Evolutionary conservation across 2,888 invertebrate species (phyloP), one percentile per base, ranked within the genome.

Genomic region (Xanthia togata): DNA sequence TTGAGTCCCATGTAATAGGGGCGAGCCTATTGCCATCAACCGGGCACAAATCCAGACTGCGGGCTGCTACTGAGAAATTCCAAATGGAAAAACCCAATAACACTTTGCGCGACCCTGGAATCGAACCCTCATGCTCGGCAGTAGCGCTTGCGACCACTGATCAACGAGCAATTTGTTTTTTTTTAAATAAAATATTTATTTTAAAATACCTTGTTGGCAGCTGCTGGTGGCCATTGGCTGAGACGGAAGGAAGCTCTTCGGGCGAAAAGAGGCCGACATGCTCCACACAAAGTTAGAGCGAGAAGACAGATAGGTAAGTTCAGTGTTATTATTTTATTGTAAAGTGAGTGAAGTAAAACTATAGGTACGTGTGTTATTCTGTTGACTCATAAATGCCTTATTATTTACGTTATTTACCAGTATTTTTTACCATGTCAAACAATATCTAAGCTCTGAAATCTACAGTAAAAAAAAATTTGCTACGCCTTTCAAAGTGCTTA

Each of bases 231-330:
- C 74, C 90, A 92, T 82, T 94, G 93, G 94, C 75, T 92, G 79
- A 92, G 84, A 79, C 88, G 93, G 63, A 93, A 93, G 82, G 93
- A 93, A 76, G 91, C 91, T n/a, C 79, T 90, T 4, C 90, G 92
- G 1, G 92, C 90, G 4, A 90, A 90, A 70, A 89, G 92, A 69
- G 89, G 87, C 31, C 78, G 84, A 23, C 77, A 84, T 71, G 87
- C 86, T 72, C 70, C 81, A 50, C 88, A 90, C 20, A 85, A 73
- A 86, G 82, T 79, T 68, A 87, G 92, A 71, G 72, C 84, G 26
- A 85, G 91, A 79, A 87, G 93, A 81, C 92, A 94, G 82, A 90
- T 93, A 50, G 94, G 94, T 94, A 76, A 91, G 91, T 77, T 17
- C 1, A 35, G 23, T 41, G 26, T 17, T 50, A 31, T 53, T 63